These are phyloP conservation scores for Capromys pilorides DNA, from an alignment of 2,797 vertebrate genomes.

Conservation along the genomic window DNA sequence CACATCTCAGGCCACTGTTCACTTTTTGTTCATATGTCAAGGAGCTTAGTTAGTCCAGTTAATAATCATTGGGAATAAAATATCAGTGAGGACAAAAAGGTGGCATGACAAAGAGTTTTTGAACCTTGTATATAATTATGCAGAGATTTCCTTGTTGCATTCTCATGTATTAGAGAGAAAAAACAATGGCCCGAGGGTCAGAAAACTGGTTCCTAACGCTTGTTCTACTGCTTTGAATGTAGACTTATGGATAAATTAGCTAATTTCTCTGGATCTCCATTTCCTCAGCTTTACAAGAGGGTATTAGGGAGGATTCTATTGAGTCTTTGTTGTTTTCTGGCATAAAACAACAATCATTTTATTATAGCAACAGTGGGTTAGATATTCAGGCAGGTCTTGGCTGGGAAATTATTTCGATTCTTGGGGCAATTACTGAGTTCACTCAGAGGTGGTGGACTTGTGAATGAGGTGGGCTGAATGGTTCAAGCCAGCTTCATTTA, in stretches of 20 bases:
- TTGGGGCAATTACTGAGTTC: not conserved
- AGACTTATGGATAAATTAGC: not conserved
- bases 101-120: conserved; percentile 26
- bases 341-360: not conserved
- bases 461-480: not conserved
- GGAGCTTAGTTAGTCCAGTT: conserved; percentile 49
- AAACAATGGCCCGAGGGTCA: not conserved
- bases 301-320: not conserved
- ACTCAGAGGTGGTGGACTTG: not conserved
- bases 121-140: conserved; percentile 33
- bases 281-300: conserved; percentile 12
- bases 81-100: conserved; percentile 33
- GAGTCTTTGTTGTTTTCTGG: not conserved
- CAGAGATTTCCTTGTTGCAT: conserved; percentile 37
- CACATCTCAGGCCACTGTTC: conserved; percentile 42
- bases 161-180: conserved; percentile 10
- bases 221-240: not conserved
- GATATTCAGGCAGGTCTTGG: not conserved
- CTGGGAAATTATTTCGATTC: conserved; percentile 24
- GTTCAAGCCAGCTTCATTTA: not conserved
- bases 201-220: not conserved
- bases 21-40: conserved; percentile 49
- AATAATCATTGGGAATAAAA: conserved; percentile 56
- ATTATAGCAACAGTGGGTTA: not conserved
- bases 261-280: conserved; percentile 33